These are phyloP conservation scores for Hirtodrosophila histrioides DNA, from an alignment of 2,888 invertebrate genomes.

Conservation along the genomic window DNA sequence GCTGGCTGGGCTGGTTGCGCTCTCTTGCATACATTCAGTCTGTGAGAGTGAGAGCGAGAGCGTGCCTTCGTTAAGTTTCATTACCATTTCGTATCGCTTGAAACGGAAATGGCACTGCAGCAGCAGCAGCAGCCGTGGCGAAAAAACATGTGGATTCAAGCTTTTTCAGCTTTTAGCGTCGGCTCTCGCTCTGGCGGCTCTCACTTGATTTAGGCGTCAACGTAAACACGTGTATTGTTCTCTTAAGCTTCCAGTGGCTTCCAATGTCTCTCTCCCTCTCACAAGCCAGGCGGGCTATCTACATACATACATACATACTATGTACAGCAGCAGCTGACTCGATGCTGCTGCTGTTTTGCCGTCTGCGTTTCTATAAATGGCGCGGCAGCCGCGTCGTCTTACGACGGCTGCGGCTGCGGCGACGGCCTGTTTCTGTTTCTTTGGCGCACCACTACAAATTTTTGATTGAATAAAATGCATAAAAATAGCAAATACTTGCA, in stretches of 20 bases:
- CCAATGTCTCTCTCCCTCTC: constrained; percentile 31
- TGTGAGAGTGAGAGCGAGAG: constrained; percentile 36
- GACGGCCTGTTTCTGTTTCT: constrained; percentile 43
- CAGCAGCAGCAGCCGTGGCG: constrained; percentile 43
- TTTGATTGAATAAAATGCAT: constrained; percentile 78
- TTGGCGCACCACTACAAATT: constrained; percentile 57
- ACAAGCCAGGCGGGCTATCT: constrained; percentile 12
- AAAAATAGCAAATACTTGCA: constrained; percentile 73
- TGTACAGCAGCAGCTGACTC: constrained; percentile 56
- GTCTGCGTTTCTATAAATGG: constrained; percentile 71
- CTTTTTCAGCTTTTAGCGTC: constrained; percentile 56
- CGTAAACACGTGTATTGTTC: constrained; percentile 66
- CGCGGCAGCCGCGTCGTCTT: constrained; percentile 51
- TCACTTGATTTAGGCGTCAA: constrained; percentile 30
- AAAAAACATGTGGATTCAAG: constrained; percentile 77
- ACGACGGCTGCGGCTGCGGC: constrained; percentile 16
- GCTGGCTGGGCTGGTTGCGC: constrained; percentile 22
- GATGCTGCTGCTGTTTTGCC: constrained; percentile 37
- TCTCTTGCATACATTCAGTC: constrained; percentile 21
- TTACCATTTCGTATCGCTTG: constrained; percentile 46
- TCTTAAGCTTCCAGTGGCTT: constrained; percentile 67
- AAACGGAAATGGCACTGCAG: constrained; percentile 66
- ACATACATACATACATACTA: background rate
- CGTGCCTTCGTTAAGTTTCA: constrained; percentile 60
- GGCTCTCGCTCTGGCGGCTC: constrained; percentile 33